Evolutionary conservation across 2,888 invertebrate genomes (phyloP), one percentile per base, ranked within the genome.

Genomic region (Abrostola triplasia): DNA sequence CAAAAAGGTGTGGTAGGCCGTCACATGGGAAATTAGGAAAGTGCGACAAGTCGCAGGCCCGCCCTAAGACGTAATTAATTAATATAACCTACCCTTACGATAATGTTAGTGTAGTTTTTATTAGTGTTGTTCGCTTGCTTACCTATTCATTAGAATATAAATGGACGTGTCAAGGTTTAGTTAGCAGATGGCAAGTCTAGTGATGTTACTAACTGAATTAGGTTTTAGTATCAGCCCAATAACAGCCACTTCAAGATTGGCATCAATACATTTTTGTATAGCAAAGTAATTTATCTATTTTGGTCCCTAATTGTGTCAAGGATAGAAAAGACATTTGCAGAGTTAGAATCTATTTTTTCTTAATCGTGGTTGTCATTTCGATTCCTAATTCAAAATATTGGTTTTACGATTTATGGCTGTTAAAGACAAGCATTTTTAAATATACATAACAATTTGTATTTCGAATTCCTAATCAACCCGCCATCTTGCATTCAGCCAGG

Each of bases 21-120:
- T 80, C 92, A 86, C 91, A 81, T 84, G 93, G 93, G 93, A 94
- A 94, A 93, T 94, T 89, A 92, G 79, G 82, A 71, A 89, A 93
- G 90, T 92, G 90, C 84, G 83, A 82, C 82, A 86, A 87, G 87
- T 87, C 86, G 86, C 59, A 59, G 71, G 77, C 82, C 76, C 91
- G 80, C 92, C 91, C 91, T 91, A 93, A 93, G 93, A 93, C 89
- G 72, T 88, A 90, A 92, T 92, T 91, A 91, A 92, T 92, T 90
- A 90, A 90, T 82, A 80, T 77, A 74, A 70, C 71, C 64, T 74
- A 66, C 69, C 79, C 67, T 72, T 69, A 79, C 73, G 54, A 66
- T 73, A 64, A 77, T 50, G 64, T 70, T 47, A 62, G 65, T 50
- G 47, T 50, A 13, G 38, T 37, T 44, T 55, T 61, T 47, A 44